Conservation (phyloP, 2,888 invertebrate species). For the Phaedon cochleariae region DNA sequence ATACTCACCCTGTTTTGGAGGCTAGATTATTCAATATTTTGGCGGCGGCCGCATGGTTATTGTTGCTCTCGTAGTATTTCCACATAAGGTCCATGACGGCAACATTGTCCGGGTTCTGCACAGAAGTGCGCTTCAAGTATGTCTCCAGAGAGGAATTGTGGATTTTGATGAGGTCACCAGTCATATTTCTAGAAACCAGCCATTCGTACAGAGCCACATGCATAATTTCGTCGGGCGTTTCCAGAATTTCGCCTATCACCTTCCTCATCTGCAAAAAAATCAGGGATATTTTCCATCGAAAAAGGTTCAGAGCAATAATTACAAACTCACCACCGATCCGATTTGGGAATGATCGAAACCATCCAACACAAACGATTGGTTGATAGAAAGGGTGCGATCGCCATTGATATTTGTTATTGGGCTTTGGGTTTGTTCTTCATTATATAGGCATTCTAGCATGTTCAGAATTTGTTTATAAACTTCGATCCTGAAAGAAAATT, state of each 20-base stretch:
- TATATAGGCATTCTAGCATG: constrained; percentile 75
- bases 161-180: constrained; percentile 73
- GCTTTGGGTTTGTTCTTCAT: constrained; percentile 40
- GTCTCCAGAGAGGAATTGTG: constrained; percentile 78
- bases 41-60: constrained; percentile 92
- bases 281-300: background rate
- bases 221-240: constrained; percentile 83
- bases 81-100: constrained; percentile 81
- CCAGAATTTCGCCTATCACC: constrained; percentile 73
- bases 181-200: constrained; percentile 82
- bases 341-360: constrained; percentile 29
- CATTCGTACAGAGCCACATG: constrained; percentile 94
- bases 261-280: constrained; percentile 63
- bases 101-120: constrained; percentile 65
- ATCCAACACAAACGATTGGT: constrained; percentile 37
- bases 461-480: constrained; percentile 88
- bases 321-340: constrained; percentile 30
- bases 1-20: constrained; percentile 70
- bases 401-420: constrained; percentile 17
- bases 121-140: constrained; percentile 72
- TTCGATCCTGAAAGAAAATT: constrained; percentile 73
- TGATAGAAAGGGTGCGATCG: constrained; percentile 26
- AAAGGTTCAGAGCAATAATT: background rate
- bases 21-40: constrained; percentile 89
- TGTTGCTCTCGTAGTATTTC: constrained; percentile 94